These are phyloP conservation scores for Lepeophtheirus salmonis DNA, from an alignment of 1,140 invertebrate genomes.

Conservation along the genomic window DNA sequence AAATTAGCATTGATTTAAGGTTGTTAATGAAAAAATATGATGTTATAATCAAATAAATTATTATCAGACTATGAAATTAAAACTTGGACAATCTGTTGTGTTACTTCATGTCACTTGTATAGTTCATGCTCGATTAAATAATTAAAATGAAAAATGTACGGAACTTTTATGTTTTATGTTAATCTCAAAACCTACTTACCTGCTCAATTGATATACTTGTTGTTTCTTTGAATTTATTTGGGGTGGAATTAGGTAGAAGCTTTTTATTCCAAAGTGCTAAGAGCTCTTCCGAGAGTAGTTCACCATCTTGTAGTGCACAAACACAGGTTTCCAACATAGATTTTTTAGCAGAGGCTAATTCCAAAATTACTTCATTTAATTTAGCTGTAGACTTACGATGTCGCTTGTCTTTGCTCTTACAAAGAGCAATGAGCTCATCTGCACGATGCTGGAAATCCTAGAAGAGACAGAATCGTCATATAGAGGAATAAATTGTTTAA, in stretches of 20 bases:
- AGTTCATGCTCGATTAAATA: too few relatives aligned
- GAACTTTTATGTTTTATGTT: too few relatives aligned
- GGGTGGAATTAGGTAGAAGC: background rate
- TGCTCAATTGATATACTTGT: background rate
- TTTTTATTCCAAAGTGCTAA: background rate
- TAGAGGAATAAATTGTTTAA: too few relatives aligned
- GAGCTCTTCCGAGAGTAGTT: background rate
- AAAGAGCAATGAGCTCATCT: background rate
- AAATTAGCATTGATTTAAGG: too few relatives aligned
- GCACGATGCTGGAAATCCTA: background rate
- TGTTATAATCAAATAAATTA: too few relatives aligned
- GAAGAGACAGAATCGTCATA: too few relatives aligned
- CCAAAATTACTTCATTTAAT: background rate
- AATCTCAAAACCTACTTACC: background rate
- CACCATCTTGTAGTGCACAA: background rate
- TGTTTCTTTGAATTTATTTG: background rate
- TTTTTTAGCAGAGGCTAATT: background rate
- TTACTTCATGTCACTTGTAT: too few relatives aligned
- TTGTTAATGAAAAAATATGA: too few relatives aligned
- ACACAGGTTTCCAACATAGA: background rate
- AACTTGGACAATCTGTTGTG: too few relatives aligned
- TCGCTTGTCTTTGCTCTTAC: background rate
- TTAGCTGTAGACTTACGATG: background rate
- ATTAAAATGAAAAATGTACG: too few relatives aligned
- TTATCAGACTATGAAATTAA: too few relatives aligned